phyloP scores from a whole-genome alignment of 1,140 invertebrate species.

The Phortica variegata region DNA sequence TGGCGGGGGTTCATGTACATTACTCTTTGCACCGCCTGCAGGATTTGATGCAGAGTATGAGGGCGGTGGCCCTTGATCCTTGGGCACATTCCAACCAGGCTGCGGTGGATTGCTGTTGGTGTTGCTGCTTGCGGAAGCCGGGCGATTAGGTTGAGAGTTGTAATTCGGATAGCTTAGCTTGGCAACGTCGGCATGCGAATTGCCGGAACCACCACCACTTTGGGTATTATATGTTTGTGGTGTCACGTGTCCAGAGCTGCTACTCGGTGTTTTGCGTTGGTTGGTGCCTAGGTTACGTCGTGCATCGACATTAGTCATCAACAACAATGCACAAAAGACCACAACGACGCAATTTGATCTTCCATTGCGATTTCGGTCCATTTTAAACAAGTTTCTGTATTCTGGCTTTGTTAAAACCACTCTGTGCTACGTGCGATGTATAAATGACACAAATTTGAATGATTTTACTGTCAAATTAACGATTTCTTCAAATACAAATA shows the following conservation, averaged over 20 bases:
- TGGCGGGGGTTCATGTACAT: conserved; percentile 41
- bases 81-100: conserved; percentile 48
- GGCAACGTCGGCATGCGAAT: conserved; percentile 44
- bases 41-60: conserved; percentile 45
- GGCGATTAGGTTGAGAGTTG: conserved; percentile 48
- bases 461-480: too few relatives aligned
- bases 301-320: conserved; percentile 41
- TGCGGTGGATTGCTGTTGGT: conserved; percentile 10
- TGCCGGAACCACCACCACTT: conserved; percentile 22
- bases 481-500: too few relatives aligned
- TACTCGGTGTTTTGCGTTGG: conserved; percentile 48
- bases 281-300: conserved; percentile 35
- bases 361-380: too few relatives aligned
- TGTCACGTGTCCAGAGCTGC: conserved; percentile 39
- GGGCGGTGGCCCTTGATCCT: conserved; percentile 36
- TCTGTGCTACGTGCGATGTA: too few relatives aligned
- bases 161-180: conserved; percentile 52
- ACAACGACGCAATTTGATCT: too few relatives aligned
- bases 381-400: too few relatives aligned
- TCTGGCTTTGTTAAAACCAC: too few relatives aligned
- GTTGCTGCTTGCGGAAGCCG: conserved; percentile 5
- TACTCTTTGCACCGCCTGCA: conserved; percentile 34
- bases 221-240: conserved; percentile 33
- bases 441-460: too few relatives aligned
- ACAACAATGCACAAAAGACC: conserved; percentile 22